Conservation (phyloP, 2,113 vertebrate species). For the Ginglymostoma cirratum region DNA sequence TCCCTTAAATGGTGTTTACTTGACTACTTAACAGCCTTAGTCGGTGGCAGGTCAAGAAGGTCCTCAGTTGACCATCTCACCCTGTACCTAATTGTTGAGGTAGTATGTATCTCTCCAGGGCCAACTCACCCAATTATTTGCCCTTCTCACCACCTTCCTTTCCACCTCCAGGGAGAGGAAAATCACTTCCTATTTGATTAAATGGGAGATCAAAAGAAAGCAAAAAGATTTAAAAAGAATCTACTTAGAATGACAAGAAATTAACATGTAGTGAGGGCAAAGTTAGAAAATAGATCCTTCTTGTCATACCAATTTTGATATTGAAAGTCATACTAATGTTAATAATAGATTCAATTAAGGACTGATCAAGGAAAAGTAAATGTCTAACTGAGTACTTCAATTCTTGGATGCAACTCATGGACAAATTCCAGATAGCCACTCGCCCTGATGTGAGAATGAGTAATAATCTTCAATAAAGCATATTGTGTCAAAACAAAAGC, state of each 20-base stretch:
- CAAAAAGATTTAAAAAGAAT: neutral
- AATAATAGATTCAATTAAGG: neutral
- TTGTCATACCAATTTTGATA: neutral
- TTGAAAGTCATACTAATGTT: neutral
- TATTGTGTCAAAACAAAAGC: too few relatives aligned
- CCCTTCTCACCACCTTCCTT: too few relatives aligned
- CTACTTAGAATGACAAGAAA: neutral
- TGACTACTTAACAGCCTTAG: too few relatives aligned
- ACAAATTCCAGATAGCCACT: neutral
- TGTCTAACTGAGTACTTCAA: neutral
- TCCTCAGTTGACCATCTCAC: too few relatives aligned
- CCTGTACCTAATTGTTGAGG: too few relatives aligned
- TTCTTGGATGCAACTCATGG: neutral
- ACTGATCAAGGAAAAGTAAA: neutral
- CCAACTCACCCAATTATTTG: too few relatives aligned
- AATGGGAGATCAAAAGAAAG: neutral
- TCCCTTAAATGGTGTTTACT: too few relatives aligned
- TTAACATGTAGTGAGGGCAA: neutral
- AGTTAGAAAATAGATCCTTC: neutral
- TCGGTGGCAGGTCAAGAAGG: too few relatives aligned
- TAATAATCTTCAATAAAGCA: neutral
- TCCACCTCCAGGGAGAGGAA: too few relatives aligned
- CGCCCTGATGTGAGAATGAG: neutral
- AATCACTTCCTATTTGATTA: too few relatives aligned
- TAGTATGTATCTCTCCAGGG: too few relatives aligned